Conservation (phyloP, 2,888 invertebrate species). For the Acleris cristana region DNA sequence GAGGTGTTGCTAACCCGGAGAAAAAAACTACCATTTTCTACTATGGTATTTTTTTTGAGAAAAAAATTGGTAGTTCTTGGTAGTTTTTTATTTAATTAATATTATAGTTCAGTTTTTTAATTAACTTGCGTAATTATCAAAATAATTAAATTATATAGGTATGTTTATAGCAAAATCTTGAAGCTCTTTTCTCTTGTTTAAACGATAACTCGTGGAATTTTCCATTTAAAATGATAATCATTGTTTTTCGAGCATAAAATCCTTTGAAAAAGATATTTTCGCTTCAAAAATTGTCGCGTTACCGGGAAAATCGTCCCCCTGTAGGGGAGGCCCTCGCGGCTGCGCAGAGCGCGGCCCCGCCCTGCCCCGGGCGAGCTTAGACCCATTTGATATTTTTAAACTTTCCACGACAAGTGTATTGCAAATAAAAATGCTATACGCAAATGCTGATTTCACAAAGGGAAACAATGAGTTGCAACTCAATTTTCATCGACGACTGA, state of each 20-base stretch:
- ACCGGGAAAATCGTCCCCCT: constrained; percentile 53
- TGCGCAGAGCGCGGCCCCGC: constrained; percentile 69
- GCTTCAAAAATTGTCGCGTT: constrained; percentile 17
- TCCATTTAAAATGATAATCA: neutral
- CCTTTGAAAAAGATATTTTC: constrained; percentile 11
- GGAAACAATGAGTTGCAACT: constrained; percentile 10
- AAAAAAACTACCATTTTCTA: constrained; percentile 48
- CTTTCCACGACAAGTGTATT: constrained; percentile 50
- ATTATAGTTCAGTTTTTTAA: neutral
- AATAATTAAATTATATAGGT: neutral
- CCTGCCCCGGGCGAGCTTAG: constrained; percentile 66
- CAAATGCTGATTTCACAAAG: constrained; percentile 31
- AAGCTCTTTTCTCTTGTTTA: neutral
- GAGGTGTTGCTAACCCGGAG: constrained; percentile 53
- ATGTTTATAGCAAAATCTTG: too few species aligned
- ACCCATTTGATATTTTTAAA: constrained; percentile 59
- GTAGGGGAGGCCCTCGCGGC: constrained; percentile 54
- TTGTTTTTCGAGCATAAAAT: neutral
- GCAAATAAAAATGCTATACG: constrained; percentile 41
- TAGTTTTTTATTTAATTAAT: constrained; percentile 37
- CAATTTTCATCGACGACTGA: constrained; percentile 1
- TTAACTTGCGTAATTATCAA: neutral
- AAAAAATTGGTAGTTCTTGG: constrained; percentile 11
- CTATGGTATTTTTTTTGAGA: constrained; percentile 41
- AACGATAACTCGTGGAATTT: too few species aligned